These are phyloP conservation scores for Drosophila subquinaria DNA, from an alignment of 2,888 invertebrate genomes.

Conservation along the genomic window DNA sequence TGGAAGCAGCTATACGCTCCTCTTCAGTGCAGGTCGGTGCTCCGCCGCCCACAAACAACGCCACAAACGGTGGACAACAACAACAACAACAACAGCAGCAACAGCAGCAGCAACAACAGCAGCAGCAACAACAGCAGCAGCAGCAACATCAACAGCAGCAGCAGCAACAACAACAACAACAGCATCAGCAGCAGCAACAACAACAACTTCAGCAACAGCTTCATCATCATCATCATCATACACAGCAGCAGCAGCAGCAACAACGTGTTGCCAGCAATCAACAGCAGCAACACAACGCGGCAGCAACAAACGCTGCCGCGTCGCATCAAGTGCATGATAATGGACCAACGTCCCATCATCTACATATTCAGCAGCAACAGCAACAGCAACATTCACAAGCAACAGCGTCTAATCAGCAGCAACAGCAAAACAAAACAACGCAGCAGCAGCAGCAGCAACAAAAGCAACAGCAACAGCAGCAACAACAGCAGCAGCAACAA, in stretches of 20 bases:
- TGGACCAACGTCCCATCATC: slow-evolving; percentile 78
- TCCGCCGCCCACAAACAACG: slow-evolving; percentile 84
- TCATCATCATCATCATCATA: slow-evolving; percentile 51
- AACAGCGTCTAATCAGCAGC: slow-evolving; percentile 72
- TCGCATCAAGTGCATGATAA: slow-evolving; percentile 76
- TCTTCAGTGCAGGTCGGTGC: slow-evolving; percentile 86
- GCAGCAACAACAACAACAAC: slow-evolving; percentile 65
- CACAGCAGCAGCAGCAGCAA: slow-evolving; percentile 65
- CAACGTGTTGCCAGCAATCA: slow-evolving; percentile 70
- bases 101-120: slow-evolving; percentile 56
- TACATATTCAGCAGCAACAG: slow-evolving; percentile 66
- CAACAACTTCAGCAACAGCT: slow-evolving; percentile 63
- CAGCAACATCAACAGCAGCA: slow-evolving; percentile 50
- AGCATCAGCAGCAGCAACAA: slow-evolving; percentile 56
- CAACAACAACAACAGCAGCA: slow-evolving; percentile 80
- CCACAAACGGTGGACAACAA: slow-evolving; percentile 81
- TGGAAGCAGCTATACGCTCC: slow-evolving; percentile 86
- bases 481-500: slow-evolving; percentile 52
- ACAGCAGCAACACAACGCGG: slow-evolving; percentile 62
- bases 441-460: slow-evolving; percentile 64
- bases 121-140: slow-evolving; percentile 44
- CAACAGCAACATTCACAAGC: slow-evolving; percentile 65
- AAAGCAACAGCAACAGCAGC: slow-evolving; percentile 49
- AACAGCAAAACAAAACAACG: slow-evolving; percentile 59
- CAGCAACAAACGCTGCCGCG: slow-evolving; percentile 62